These are phyloP conservation scores for Blennius ocellaris DNA, from an alignment of 2,113 vertebrate species.

Conservation along the genomic window DNA sequence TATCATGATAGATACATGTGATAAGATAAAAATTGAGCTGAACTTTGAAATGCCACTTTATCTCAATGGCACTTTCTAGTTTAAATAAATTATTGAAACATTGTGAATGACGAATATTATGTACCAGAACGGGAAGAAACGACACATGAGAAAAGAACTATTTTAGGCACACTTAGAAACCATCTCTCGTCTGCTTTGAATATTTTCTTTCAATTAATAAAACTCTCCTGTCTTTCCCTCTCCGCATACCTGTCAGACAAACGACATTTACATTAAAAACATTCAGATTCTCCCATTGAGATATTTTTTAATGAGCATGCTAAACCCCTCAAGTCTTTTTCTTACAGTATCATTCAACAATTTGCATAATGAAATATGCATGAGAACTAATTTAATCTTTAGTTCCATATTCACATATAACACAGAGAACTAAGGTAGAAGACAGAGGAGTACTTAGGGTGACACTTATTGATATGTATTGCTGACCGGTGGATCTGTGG, in stretches of 20 bases:
- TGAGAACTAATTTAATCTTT: slow-evolving; percentile 70
- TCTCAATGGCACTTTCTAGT: slow-evolving; percentile 38
- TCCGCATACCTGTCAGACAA: slow-evolving; percentile 71
- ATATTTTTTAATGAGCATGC: slow-evolving; percentile 74
- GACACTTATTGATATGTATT: not conserved
- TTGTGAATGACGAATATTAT: slow-evolving; percentile 31
- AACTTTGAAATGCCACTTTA: slow-evolving; percentile 38
- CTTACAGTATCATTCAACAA: slow-evolving; percentile 58
- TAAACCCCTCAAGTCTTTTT: slow-evolving; percentile 64
- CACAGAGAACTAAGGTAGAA: slow-evolving; percentile 30
- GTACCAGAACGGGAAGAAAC: slow-evolving; percentile 17
- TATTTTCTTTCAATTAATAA: slow-evolving; percentile 74
- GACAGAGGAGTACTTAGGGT: slow-evolving; percentile 2
- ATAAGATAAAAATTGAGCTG: slow-evolving; percentile 39
- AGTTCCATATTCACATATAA: slow-evolving; percentile 52
- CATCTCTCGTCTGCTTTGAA: slow-evolving; percentile 49
- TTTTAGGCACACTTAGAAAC: slow-evolving; percentile 35
- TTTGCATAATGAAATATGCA: slow-evolving; percentile 75
- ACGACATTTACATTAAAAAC: slow-evolving; percentile 72
- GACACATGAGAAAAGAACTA: slow-evolving; percentile 24
- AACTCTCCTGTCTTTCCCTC: slow-evolving; percentile 52
- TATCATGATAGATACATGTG: slow-evolving; percentile 42
- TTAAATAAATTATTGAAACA: slow-evolving; percentile 52
- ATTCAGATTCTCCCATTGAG: slow-evolving; percentile 64
- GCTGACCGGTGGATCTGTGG: slow-evolving; percentile 9